Evolutionary conservation across 1,140 invertebrate species (phyloP), one percentile per base, ranked within the genome.

Genomic region (Drosophila micromelanica): DNA sequence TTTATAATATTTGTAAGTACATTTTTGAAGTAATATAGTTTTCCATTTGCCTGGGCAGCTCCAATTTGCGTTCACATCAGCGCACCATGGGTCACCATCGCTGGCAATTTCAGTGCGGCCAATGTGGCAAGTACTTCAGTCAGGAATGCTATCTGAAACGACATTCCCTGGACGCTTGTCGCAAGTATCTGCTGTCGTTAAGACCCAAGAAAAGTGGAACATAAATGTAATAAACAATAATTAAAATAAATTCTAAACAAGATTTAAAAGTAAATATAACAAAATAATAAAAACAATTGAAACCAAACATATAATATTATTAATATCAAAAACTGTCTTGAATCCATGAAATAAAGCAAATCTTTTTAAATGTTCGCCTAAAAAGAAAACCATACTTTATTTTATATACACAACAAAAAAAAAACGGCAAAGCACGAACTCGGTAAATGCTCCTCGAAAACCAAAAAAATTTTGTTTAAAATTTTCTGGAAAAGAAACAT

Each of bases 61-160:
- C 95, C 0, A 96, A 96, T 91, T 91, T 96, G 9, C 92, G 95
- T 54, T 95, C 95, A 0, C 95, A 96, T 92, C 95, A 95, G 84
- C 94, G 95, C 60, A 94, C 95, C 2, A 93, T 95, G 65, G 94
- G 94, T 27, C 95, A 96, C 86, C 95, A 96, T 91, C 86, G 94
- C 30, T 96, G 95, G 95, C 90, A 94, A 65, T 95, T 95, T 94
- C 93, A 93, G 9, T 96, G 95, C 76, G 80, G 92, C 1, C 93
- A 93, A 52, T 96, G 95, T 74, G 94, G 94, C 42, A 95, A 96
- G 78, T 94, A 95, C 11, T 97, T 96, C 90, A 96, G 95, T 17
- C 95, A 96, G 91, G 93, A 94, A 56, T 93, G 95, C 9, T 96
- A 96, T 78, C 91, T 96, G 11, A 95, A 96, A 78, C 93, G 96